Base-by-base conservation (phyloP, 2,113 vertebrate genomes). In the Laticauda colubrina region DNA sequence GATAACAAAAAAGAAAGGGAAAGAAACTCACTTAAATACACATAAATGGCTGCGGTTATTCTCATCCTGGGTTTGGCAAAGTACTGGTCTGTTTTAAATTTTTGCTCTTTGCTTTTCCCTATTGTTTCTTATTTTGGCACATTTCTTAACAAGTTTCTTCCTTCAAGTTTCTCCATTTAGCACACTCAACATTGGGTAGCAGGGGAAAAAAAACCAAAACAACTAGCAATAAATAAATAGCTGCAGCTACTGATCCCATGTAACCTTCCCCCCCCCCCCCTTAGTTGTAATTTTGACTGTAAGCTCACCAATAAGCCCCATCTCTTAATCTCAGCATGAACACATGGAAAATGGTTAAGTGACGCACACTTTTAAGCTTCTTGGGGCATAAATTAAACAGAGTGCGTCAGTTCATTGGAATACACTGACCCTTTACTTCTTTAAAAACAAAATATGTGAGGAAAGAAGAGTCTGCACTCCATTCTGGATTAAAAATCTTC, bases 351-450 rank as follows among this genome's bases (percentile, higher is more conserved):
- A 97, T 90, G 94, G 96, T 95, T 94, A 97, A 97, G 96, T 97
- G 97, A 98, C 94, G 95, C 96, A 97, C 95, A 96, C 21, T 91
- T 97, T 96, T 96, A 96, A 97, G 95, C 95, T 97, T 91, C 96
- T 96, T 89, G 88, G 95, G 94, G 94, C 93, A 96, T 96, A 97
- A 97, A 97, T 98, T 94, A 97, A 96, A 96, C 92, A 0, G 88
- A 97, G 95, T 96, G 88, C 95, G 95, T 98, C 97, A 97, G 96
- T 93, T 97, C 95, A 96, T 95, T 96, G 96, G 96, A 97, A 97
- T 97, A 96, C 93, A 96, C 94, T 97, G 97, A 98, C 96, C 75
- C 97, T 97, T 97, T 97, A 95, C 97, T 95, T 96, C 96, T 97
- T 95, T 96, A 97, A 97, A 96, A 93, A 93, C 91, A 93, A 91